Conservation (phyloP, 2,113 vertebrate genomes). For the Antigone vipio region DNA sequence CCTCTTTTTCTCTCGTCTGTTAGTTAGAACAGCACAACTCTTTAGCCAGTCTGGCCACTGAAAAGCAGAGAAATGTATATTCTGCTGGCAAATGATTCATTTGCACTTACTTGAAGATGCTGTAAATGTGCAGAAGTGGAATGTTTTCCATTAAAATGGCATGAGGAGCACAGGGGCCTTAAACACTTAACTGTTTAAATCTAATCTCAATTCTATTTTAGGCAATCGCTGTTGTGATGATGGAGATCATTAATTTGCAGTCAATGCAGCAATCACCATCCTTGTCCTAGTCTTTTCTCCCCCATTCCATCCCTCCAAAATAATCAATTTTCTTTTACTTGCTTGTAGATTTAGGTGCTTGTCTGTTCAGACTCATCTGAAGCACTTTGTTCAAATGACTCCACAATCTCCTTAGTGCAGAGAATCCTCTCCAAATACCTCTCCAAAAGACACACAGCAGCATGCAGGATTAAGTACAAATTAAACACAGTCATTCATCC, state of each 20-base stretch:
- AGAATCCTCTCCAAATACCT: background rate
- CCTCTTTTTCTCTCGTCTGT: background rate
- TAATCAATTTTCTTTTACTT: background rate
- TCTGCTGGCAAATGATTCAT: background rate
- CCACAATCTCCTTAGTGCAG: background rate
- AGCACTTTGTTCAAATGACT: background rate
- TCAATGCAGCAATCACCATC: background rate
- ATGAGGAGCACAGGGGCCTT: background rate
- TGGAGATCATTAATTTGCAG: background rate
- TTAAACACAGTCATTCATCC: background rate
- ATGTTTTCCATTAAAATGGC: background rate
- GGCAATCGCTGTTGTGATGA: rapidly evolving
- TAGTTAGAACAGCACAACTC: background rate
- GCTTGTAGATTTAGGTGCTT: background rate
- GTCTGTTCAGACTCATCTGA: background rate
- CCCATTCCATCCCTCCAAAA: background rate
- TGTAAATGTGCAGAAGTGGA: background rate
- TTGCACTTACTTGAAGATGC: background rate
- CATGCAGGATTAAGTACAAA: background rate
- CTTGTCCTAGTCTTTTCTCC: background rate
- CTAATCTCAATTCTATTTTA: background rate
- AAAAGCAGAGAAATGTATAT: background rate
- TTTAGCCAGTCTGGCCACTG: background rate
- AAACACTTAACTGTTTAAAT: background rate
- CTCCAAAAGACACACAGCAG: background rate